phyloP scores from a whole-genome alignment of 2,113 vertebrate species.

The Percina caprodes region DNA sequence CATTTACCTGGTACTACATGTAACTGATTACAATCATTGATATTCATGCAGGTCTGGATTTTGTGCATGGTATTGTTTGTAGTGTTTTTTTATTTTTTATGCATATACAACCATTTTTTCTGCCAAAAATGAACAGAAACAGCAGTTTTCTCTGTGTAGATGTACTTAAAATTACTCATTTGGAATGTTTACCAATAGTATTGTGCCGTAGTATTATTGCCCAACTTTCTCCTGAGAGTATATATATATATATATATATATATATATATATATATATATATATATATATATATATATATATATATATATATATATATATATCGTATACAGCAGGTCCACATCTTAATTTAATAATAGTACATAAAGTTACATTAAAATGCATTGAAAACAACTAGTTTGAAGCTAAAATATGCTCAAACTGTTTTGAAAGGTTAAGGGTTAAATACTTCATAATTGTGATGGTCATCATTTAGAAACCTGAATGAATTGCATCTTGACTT shows the following conservation, averaged over 20 bases:
- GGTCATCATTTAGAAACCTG: background rate
- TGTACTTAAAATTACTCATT: slow-evolving; percentile 1
- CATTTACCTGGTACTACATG: background rate
- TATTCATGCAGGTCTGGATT: background rate
- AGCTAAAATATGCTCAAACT: background rate
- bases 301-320: no score
- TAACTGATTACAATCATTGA: background rate
- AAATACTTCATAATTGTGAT: background rate
- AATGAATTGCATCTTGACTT: background rate
- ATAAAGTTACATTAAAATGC: background rate
- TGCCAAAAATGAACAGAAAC: background rate
- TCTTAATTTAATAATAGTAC: no score
- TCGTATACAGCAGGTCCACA: no score
- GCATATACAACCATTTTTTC: background rate
- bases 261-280: no score
- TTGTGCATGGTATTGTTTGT: background rate
- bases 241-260: no score
- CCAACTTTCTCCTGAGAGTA: background rate
- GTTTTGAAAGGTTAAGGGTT: background rate
- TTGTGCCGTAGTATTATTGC: background rate
- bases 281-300: no score
- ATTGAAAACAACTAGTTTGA: background rate
- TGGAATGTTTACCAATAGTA: background rate
- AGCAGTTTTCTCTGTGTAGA: background rate
- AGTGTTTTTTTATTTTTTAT: background rate